Evolutionary conservation across 2,797 vertebrate genomes (phyloP).

Genomic region (Lutjanus argentimaculatus): DNA sequence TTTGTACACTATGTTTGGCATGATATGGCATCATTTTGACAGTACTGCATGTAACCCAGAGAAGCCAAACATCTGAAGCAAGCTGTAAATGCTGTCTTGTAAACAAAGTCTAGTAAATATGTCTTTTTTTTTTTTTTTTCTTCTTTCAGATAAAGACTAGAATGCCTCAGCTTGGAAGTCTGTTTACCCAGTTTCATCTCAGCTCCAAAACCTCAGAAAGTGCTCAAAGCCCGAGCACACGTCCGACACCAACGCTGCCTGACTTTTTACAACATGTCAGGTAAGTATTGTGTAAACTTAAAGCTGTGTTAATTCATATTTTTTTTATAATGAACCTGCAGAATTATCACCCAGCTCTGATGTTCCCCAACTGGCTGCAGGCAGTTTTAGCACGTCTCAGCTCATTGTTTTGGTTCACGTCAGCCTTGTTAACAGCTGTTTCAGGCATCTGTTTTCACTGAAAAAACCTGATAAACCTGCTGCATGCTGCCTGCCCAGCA

Average conservation of each 20-base stretch:
- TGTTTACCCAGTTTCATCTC: conserved; percentile 77
- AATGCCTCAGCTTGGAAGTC: conserved; percentile 82
- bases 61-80: background rate
- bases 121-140: background rate
- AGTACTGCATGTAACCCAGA: background rate
- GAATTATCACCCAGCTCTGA: rapidly evolving
- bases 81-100: background rate
- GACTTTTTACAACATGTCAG: conserved; percentile 74
- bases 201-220: conserved; percentile 60
- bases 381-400: background rate
- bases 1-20: background rate
- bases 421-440: no score
- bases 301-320: background rate
- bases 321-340: background rate
- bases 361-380: background rate
- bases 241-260: conserved; percentile 54
- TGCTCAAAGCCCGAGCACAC: conserved; percentile 34
- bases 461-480: background rate
- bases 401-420: conserved; percentile 16
- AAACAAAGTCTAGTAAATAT: background rate
- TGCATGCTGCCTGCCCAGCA: background rate
- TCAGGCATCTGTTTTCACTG: background rate
- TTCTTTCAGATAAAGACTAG: conserved; percentile 45
- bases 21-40: background rate
- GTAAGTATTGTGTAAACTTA: conserved; percentile 48